Conservation (phyloP, 2,888 invertebrate genomes). For the Ormyrus nitidulus region DNA sequence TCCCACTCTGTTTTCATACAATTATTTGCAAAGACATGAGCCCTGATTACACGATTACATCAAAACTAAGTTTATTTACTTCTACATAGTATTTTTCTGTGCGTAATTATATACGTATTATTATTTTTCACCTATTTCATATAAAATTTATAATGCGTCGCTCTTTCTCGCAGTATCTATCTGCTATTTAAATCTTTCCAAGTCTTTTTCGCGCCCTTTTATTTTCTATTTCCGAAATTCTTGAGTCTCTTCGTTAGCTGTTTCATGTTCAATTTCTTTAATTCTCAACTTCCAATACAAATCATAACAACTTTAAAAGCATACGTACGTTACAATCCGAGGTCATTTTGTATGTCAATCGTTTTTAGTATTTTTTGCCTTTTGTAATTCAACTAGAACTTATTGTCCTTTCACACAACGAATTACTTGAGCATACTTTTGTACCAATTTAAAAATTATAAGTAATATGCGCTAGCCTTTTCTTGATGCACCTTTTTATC, state of each 20-base stretch:
- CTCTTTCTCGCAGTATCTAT: conserved; percentile 6
- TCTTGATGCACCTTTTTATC: conserved; percentile 31
- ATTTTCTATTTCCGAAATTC: too few species aligned
- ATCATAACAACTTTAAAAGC: neutral
- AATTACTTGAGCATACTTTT: conserved; percentile 16
- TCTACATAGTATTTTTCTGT: conserved; percentile 57
- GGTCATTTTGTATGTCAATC: neutral
- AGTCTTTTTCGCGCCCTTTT: too few species aligned
- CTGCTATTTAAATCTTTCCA: neutral
- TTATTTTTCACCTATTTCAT: neutral
- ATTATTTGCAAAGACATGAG: conserved; percentile 53
- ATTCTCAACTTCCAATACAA: neutral
- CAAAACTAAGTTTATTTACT: conserved; percentile 55
- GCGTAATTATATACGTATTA: conserved; percentile 55
- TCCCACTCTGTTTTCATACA: conserved; percentile 9
- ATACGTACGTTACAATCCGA: neutral
- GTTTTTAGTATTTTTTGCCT: neutral
- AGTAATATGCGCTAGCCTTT: neutral
- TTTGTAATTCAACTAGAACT: conserved; percentile 27
- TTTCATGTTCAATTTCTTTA: neutral
- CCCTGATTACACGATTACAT: conserved; percentile 63
- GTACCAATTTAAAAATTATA: conserved; percentile 15
- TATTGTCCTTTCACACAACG: conserved; percentile 31
- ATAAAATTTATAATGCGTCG: conserved; percentile 1
- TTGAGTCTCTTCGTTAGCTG: too few species aligned